Conservation (phyloP, 1,140 invertebrate genomes). For the Caenorhabditis latens region DNA sequence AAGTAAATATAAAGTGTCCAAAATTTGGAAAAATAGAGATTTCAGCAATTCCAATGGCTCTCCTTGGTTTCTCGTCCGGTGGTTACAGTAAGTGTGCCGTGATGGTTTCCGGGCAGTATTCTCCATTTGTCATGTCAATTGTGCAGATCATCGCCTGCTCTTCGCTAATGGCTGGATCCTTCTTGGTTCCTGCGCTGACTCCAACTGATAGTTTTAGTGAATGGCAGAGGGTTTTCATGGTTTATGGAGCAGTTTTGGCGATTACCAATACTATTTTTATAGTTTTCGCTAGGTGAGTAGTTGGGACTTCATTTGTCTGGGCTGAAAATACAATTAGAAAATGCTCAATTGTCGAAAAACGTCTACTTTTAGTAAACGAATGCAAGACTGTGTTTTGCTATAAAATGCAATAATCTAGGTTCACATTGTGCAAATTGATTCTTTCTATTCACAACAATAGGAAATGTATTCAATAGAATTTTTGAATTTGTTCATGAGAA, state of each 20-base stretch:
- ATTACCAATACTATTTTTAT: constrained; percentile 70
- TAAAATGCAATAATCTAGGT: too few relatives aligned
- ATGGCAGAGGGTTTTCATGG: constrained; percentile 64
- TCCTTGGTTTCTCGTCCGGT: constrained; percentile 68
- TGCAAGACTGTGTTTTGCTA: too few relatives aligned
- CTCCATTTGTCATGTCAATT: constrained; percentile 68
- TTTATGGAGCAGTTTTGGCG: constrained; percentile 47
- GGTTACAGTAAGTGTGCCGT: constrained; percentile 66
- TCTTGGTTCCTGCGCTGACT: constrained; percentile 68
- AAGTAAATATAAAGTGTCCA: not conserved
- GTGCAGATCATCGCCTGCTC: constrained; percentile 66
- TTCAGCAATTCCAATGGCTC: constrained; percentile 59
- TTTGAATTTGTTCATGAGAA: too few relatives aligned
- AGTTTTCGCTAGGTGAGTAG: constrained; percentile 57
- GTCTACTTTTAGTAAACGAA: too few relatives aligned
- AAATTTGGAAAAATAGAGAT: too few relatives aligned
- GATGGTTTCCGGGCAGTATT: constrained; percentile 64
- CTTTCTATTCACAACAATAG: too few relatives aligned
- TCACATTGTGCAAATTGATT: too few relatives aligned
- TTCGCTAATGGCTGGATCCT: constrained; percentile 62
- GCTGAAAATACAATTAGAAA: too few relatives aligned
- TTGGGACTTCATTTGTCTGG: too few relatives aligned
- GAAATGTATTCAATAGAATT: too few relatives aligned
- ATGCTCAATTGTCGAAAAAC: too few relatives aligned
- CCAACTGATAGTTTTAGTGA: constrained; percentile 64